Evolutionary conservation across 2,113 vertebrate species (phyloP).

Genomic region (Oriolus oriolus): DNA sequence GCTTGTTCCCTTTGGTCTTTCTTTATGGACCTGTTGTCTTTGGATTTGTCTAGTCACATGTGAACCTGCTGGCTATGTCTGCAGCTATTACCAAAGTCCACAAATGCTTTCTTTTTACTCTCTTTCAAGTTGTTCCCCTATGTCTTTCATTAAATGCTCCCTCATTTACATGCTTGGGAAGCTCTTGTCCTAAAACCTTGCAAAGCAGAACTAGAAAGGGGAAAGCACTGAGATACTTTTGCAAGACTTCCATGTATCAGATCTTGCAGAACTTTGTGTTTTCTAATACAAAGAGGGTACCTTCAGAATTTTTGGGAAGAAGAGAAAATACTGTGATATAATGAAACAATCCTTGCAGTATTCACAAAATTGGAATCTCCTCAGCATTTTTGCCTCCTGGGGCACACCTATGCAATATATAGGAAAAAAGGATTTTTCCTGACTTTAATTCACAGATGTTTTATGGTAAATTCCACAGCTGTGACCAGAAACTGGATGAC

Average conservation of each 20-base stretch:
- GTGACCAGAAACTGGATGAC: slow-evolving; percentile 30
- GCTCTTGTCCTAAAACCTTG: background rate
- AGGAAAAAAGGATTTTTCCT: background rate
- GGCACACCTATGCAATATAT: background rate
- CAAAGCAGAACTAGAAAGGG: background rate
- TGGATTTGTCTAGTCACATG: background rate
- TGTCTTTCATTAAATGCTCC: background rate
- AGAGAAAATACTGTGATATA: background rate
- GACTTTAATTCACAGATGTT: slow-evolving; percentile 36
- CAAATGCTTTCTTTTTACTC: background rate
- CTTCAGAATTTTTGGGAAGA: background rate
- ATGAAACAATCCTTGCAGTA: background rate
- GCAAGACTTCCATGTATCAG: background rate
- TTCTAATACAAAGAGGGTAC: background rate
- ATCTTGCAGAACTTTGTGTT: background rate
- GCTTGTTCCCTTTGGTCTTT: background rate
- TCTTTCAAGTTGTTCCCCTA: background rate
- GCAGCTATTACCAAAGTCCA: background rate
- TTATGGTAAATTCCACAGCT: slow-evolving; percentile 23
- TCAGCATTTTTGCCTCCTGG: background rate
- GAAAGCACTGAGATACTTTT: background rate
- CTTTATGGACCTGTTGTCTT: background rate
- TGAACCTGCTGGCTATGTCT: background rate
- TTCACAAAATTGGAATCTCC: background rate
- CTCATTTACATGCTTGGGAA: background rate